These are phyloP conservation scores for Actenoides lindsayi DNA, from an alignment of 2,113 vertebrate species.

Conservation along the genomic window DNA sequence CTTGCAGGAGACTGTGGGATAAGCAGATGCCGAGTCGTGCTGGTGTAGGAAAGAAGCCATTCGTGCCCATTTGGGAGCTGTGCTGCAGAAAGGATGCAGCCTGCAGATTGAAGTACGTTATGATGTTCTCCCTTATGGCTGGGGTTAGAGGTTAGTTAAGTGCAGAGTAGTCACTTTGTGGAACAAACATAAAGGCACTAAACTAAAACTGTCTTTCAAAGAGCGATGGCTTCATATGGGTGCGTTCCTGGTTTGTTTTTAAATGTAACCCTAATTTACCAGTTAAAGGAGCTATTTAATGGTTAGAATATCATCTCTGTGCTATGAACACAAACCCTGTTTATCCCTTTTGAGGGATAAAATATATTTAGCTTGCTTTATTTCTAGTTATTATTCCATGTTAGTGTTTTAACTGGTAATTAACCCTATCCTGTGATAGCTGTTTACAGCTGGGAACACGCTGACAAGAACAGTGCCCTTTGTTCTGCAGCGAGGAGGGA, in stretches of 20 bases:
- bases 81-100: conserved; percentile 11
- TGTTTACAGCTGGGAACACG: background rate
- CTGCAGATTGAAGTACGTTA: conserved; percentile 16
- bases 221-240: background rate
- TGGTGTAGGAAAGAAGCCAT: background rate
- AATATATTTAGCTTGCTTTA: conserved; percentile 36
- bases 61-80: conserved; percentile 25
- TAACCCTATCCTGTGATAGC: background rate
- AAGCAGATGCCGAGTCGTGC: conserved; percentile 11
- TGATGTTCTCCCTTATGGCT: conserved; percentile 19
- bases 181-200: background rate
- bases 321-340: background rate
- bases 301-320: background rate
- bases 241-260: background rate
- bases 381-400: conserved; percentile 30
- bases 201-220: background rate
- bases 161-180: background rate
- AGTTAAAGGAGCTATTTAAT: conserved; percentile 26
- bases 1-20: background rate
- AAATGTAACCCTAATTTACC: conserved; percentile 8
- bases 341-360: conserved; percentile 33
- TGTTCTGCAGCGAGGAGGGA: background rate
- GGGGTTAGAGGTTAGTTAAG: background rate
- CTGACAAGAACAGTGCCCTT: conserved; percentile 6
- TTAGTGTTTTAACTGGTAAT: background rate